Base-by-base conservation (phyloP, 2,113 vertebrate genomes). In the Misgurnus anguillicaudatus region DNA sequence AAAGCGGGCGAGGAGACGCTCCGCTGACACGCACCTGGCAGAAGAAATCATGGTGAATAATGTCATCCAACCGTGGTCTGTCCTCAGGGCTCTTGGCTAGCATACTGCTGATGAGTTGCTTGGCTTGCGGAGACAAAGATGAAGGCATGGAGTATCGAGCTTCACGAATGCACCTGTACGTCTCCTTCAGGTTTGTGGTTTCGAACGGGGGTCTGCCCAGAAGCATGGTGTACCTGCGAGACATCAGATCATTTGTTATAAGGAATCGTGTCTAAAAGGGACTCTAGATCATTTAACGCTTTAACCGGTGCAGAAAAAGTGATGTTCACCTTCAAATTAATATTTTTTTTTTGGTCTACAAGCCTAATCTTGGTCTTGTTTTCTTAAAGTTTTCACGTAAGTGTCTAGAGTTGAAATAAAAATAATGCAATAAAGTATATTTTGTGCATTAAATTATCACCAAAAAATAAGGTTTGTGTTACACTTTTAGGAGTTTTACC, bases 121-220 rank as follows among this genome's bases (percentile, higher is more conserved):
- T 95, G 0, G 95, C 94, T 57, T 93, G 91, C 14, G 91, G 86
- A 71, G 94, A 81, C 55, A 96, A 83, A 2, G 94, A 94, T 0
- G 95, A 95, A 0, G 95, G 95, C 84, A 95, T 84, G 11, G 90
- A 91, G 66, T 95, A 96, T 78, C 93, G 91, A 3, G 94, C 95
- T 88, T 96, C 95, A n/a, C 93, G 88, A 85, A 96, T 96, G 67
- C 95, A 96, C 75, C 93, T 89, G 77, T 95, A 95, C 0, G 95
- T 95, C 88, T 96, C 95, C 84, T 95, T 96, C 69, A 96, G 90
- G 89, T 95, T 95, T 14, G 94, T 95, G 3, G 95, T 96, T 90
- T 96, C 95, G 87, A 96, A 96, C 0, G 95, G 95, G 0, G 95
- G 95, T 79, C 94, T 94, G 84, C 95, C 95, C 78, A 95, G 87